Evolutionary conservation across 2,797 vertebrate genomes (phyloP), one percentile per base, ranked within the genome.

Genomic region (Epinephelus malabaricus): DNA sequence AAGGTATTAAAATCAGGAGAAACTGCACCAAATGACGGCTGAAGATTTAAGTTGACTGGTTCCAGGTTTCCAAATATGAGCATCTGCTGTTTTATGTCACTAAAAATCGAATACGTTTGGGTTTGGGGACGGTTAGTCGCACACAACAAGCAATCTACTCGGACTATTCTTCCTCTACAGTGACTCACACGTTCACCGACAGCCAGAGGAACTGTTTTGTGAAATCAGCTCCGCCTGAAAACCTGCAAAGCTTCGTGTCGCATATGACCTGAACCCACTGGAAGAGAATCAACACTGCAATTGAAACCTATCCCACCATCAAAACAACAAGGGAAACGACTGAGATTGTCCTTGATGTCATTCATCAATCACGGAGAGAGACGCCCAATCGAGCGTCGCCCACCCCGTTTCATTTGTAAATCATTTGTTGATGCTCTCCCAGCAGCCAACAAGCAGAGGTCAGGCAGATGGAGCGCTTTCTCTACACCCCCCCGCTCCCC

Each of bases 381-480:
- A 6, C 62, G 17, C 68, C 78, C 68, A 34, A 68, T 86, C 1
- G 49, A 17, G 84, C 17, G 38, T 40, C 50, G 17, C 62, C 76
- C 70, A 56, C 63, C 69, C 50, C 3, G 66, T 72, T 84, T 78
- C 81, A 72, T 89, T 87, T 88, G 82, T 55, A 85, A 88, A 91
- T 89, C 75, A 74, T 92, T 86, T 88, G 87, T 88, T 87, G 88
- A 85, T 51, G 63, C 75, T 88, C 86, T 84, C 79, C 63, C 83
- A 77, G 85, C 85, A 86, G 85, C 86, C 76, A 69, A 68, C 88
- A 61, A 64, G 69, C 88, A 84, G 81, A 93, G 90, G 92, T 93
- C 92, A 91, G 58, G 61, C 83, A 84, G 81, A 90, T 81, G 87
- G 84, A 89, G 86, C 63, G 21, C 63, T 11, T 23, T 19, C 66